Conservation (phyloP, 1,140 invertebrate species). For the Hyposmocoma kahamanoa region DNA sequence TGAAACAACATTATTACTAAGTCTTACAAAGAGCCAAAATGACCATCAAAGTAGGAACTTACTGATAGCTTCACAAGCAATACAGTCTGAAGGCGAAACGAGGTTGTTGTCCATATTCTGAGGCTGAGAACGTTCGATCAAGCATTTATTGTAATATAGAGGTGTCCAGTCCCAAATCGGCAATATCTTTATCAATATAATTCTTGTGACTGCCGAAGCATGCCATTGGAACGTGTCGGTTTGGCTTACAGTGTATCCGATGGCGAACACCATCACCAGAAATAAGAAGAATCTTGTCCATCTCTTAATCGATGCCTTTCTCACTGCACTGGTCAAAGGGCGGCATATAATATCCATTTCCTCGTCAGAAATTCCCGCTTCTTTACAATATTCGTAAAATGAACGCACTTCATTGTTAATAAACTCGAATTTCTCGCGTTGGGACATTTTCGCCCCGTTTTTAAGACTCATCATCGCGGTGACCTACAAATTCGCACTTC, state of each 20-base stretch:
- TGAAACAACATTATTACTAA: too few relatives aligned
- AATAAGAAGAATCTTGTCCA: constrained; percentile 57
- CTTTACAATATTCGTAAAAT: constrained; percentile 78
- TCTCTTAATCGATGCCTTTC: constrained; percentile 75
- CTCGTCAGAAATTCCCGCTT: constrained; percentile 78
- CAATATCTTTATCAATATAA: constrained; percentile 79
- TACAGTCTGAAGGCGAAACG: constrained; percentile 50
- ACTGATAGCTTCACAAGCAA: constrained; percentile 67
- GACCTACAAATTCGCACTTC: constrained; percentile 33
- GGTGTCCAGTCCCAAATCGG: constrained; percentile 89
- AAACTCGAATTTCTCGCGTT: constrained; percentile 67
- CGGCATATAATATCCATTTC: constrained; percentile 81
- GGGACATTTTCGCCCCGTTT: constrained; percentile 57
- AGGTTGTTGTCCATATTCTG: constrained; percentile 39
- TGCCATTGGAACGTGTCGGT: constrained; percentile 73
- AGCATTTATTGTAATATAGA: constrained; percentile 82
- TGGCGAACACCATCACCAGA: constrained; percentile 48
- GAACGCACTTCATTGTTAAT: constrained; percentile 75
- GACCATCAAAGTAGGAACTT: too few relatives aligned
- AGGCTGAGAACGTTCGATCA: constrained; percentile 76
- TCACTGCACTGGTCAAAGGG: constrained; percentile 76
- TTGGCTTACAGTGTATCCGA: constrained; percentile 67
- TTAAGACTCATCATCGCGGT: constrained; percentile 52
- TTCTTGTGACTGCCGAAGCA: constrained; percentile 76
- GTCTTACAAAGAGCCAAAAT: too few relatives aligned